phyloP scores from a whole-genome alignment of 2,797 vertebrate genomes.

The Clarias platycephalus region DNA sequence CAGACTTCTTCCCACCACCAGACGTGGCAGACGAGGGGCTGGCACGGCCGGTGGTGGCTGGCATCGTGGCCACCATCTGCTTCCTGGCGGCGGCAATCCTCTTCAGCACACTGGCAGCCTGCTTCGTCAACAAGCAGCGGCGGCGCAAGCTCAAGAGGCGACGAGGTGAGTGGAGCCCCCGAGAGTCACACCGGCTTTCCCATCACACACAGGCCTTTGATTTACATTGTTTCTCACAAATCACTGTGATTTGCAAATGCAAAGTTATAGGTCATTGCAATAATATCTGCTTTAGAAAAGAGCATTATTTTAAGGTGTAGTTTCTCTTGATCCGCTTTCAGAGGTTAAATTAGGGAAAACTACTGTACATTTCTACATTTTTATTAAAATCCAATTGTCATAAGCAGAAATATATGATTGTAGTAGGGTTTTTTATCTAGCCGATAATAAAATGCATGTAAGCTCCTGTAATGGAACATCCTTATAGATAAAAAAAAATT shows the following conservation, averaged over 20 bases:
- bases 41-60: constrained; percentile 92
- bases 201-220: constrained; percentile 8
- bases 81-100: constrained; percentile 95
- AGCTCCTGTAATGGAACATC: background rate
- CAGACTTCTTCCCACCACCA: constrained; percentile 93
- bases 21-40: constrained; percentile 92
- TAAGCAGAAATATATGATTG: background rate
- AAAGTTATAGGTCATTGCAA: background rate
- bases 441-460: background rate
- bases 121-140: constrained; percentile 97
- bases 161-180: constrained; percentile 80
- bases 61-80: constrained; percentile 97
- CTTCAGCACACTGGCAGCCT: constrained; percentile 95
- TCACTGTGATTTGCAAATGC: background rate
- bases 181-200: background rate
- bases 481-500: background rate
- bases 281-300: background rate
- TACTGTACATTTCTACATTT: background rate
- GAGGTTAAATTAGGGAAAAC: background rate
- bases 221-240: constrained; percentile 5
- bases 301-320: background rate
- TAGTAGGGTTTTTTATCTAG: background rate
- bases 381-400: background rate
- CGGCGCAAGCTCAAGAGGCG: constrained; percentile 93
- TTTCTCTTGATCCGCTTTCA: background rate